Percentiles rank a stretch among this genome's conserved stretches.
Evolutionary conservation across 2,113 vertebrate species (phyloP).

Genomic region (Gracilinanus agilis): DNA sequence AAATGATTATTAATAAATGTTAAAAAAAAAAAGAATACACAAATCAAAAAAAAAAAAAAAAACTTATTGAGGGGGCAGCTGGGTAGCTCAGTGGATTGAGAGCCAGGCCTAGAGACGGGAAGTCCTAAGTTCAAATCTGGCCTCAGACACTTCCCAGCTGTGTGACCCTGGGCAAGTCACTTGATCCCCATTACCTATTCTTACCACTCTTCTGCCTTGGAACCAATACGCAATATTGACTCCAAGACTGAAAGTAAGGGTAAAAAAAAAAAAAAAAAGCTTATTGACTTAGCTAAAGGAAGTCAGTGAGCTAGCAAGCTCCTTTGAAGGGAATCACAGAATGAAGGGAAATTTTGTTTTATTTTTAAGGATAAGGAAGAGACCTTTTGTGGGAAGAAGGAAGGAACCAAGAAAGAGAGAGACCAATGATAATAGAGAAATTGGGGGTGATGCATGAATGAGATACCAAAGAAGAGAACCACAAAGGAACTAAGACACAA

Average conservation of each 20-base stretch:
- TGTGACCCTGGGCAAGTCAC: neutral
- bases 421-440: neutral
- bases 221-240: too few species aligned
- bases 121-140: constrained; percentile 63
- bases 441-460: neutral
- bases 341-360: neutral
- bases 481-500: neutral
- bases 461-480: neutral
- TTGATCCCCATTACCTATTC: neutral
- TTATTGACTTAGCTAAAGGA: neutral
- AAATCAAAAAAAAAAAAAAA: too few species aligned
- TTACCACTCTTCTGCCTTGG: too few species aligned
- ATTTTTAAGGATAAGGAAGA: neutral
- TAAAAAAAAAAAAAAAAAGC: neutral
- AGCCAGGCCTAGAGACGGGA: neutral
- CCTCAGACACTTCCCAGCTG: neutral
- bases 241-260: too few species aligned
- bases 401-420: neutral
- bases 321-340: neutral
- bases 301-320: neutral
- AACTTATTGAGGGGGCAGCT: too few species aligned
- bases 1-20: too few species aligned
- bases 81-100: too few species aligned
- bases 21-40: too few species aligned
- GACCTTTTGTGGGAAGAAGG: neutral